phyloP scores from a whole-genome alignment of 1,140 invertebrate genomes.

The Cotesia vestalis region DNA sequence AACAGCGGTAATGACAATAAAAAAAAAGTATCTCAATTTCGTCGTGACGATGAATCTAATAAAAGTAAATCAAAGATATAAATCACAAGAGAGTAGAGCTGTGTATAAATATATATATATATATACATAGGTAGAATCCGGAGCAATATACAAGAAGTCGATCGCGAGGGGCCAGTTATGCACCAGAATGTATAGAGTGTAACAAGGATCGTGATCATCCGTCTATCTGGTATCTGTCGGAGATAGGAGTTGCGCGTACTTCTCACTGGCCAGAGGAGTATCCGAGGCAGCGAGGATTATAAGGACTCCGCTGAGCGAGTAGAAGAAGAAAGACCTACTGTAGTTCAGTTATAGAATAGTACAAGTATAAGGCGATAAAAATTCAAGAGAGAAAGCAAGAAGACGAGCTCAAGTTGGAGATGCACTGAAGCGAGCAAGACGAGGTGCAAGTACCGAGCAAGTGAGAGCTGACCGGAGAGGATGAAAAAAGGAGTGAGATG shows the following conservation, averaged over 20 bases:
- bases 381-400: slow-evolving; percentile 22
- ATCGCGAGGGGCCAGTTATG: slow-evolving; percentile 15
- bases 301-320: background rate
- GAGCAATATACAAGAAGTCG: background rate
- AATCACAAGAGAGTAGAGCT: too few species aligned
- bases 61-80: too few species aligned
- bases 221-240: slow-evolving; percentile 14
- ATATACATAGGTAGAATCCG: too few species aligned
- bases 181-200: slow-evolving; percentile 41
- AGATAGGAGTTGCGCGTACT: background rate
- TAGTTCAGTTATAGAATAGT: background rate
- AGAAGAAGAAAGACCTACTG: background rate
- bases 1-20: too few species aligned
- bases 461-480: slow-evolving; percentile 16
- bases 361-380: slow-evolving; percentile 28
- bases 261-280: slow-evolving; percentile 9
- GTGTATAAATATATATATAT: too few species aligned
- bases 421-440: slow-evolving; percentile 24
- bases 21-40: slow-evolving; percentile 9
- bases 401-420: too few species aligned
- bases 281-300: too few species aligned
- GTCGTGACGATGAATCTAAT: background rate
- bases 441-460: background rate
- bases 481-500: slow-evolving; percentile 41
- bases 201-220: slow-evolving; percentile 50